Evolutionary conservation across 2,113 vertebrate genomes (phyloP).

Genomic region (Bettongia penicillata): DNA sequence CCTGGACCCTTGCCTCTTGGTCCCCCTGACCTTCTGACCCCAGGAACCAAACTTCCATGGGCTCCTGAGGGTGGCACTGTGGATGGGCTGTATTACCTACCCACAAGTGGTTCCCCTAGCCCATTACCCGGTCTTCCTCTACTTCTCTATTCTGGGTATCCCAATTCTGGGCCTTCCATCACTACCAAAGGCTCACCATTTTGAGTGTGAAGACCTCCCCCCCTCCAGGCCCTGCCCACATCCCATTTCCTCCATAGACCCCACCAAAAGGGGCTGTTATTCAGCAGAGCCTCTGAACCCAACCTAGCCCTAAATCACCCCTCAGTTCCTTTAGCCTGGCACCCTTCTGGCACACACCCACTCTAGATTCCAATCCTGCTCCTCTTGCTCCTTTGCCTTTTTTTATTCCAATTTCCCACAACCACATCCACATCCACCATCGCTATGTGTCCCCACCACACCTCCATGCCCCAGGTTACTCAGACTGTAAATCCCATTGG

Average conservation of each 20-base stretch:
- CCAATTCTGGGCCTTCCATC: constrained; percentile 42
- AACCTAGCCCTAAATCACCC: not conserved
- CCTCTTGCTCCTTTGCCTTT: not conserved
- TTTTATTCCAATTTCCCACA: not conserved
- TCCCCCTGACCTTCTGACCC: constrained; percentile 83
- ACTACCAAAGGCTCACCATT: constrained; percentile 55
- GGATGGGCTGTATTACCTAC: constrained; percentile 94
- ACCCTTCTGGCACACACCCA: not conserved
- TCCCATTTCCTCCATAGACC: not conserved
- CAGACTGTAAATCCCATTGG: not conserved
- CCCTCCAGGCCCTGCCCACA: not conserved
- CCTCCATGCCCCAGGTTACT: not conserved
- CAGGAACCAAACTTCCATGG: constrained; percentile 83
- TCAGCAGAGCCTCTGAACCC: not conserved
- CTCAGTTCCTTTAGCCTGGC: not conserved
- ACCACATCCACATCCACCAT: not conserved
- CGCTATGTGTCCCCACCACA: not conserved
- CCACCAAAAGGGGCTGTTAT: not conserved
- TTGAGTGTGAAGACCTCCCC: constrained; percentile 64
- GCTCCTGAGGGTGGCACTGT: constrained; percentile 88
- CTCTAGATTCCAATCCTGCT: not conserved
- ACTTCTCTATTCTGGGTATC: constrained; percentile 67
- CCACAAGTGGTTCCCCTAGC: constrained; percentile 90
- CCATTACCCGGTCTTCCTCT: constrained; percentile 82
- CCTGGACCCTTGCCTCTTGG: constrained; percentile 79